These are phyloP conservation scores for Quadroppia sp. DNA, from an alignment of 2,888 invertebrate genomes.

Conservation along the genomic window DNA sequence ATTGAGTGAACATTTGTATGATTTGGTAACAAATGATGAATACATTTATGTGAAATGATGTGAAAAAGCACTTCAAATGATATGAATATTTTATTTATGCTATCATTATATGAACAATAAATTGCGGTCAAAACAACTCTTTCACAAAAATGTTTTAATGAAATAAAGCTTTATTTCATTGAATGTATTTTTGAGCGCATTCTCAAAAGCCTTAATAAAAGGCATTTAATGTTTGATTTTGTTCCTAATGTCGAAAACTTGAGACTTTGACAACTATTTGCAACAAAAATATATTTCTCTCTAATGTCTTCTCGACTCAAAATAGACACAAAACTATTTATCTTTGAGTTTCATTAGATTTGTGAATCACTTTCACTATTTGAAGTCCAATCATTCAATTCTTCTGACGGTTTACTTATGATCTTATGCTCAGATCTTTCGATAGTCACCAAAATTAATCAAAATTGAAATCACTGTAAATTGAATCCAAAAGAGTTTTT, in stretches of 20 bases:
- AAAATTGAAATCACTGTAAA: no score
- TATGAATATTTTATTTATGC: no score
- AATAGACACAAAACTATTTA: slow-evolving; percentile 14
- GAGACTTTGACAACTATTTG: slow-evolving; percentile 29
- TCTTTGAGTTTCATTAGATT: not conserved
- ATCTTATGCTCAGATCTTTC: no score
- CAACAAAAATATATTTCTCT: not conserved
- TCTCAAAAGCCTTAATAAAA: not conserved
- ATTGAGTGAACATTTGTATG: no score
- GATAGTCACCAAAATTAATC: no score
- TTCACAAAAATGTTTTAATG: not conserved
- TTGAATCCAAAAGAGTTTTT: not conserved
- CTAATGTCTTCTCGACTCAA: slow-evolving; percentile 19
- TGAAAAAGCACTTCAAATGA: no score
- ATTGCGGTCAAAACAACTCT: not conserved
- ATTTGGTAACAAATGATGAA: no score
- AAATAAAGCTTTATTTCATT: not conserved
- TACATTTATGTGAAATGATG: no score
- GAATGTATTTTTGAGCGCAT: not conserved
- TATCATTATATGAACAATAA: no score
- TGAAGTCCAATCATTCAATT: not conserved
- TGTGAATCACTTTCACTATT: not conserved
- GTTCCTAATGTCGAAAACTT: not conserved
- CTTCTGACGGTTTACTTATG: not conserved
- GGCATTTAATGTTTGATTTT: slow-evolving; percentile 4